Base-by-base conservation (phyloP, 2,888 invertebrate genomes). In the Pyralis farinalis region DNA sequence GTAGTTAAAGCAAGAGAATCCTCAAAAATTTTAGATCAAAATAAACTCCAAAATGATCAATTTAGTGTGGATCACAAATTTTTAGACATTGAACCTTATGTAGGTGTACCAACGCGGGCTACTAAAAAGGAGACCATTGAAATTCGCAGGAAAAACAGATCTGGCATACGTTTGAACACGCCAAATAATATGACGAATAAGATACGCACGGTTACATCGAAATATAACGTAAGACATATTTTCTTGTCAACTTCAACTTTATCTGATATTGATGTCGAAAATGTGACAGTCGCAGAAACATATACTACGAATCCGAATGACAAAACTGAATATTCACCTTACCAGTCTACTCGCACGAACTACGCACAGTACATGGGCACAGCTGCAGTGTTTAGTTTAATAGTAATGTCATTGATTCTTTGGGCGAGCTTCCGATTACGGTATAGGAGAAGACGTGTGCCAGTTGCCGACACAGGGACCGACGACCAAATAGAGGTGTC, bases 401-500 rank as follows among this genome's bases (percentile, higher is more conserved):
- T 91, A 32, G 72, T 91, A 9, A 72, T 92, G 49, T 90, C 91
- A 9, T 79, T 91, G 42, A 89, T 90, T 28, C 88, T 91, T 1
- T 90, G 91, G 60, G 75, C 91, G 12, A 86, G 84, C 56, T 82
- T 85, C 55, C 77, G 87, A 25, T 53, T 84, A 47, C 69, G 82
- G 44, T 76, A 82, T 49, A 72, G 82, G 53, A 73, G 80, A 59
- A 75, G 85, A 71, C 71, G 70, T 43, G 58, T 63, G 46, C 65
- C 77, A 46, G 66, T 62, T 37, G 53, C 59, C 45, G 67, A 73
- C 39, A 53, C 65, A 37, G 74, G 75, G 40, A 59, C 67, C 22
- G 79, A 75, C 53, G 85, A 88, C 62, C 87, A 89, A 66, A 89
- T 93, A 84, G 93, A 93, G 73, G 93, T 93, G 71, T 81, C 89